A percentile compares a stretch with the other conserved stretches of the same genome.
These are phyloP conservation scores for Oophaga sylvatica DNA, from an alignment of 2,797 vertebrate species.

Conservation along the genomic window DNA sequence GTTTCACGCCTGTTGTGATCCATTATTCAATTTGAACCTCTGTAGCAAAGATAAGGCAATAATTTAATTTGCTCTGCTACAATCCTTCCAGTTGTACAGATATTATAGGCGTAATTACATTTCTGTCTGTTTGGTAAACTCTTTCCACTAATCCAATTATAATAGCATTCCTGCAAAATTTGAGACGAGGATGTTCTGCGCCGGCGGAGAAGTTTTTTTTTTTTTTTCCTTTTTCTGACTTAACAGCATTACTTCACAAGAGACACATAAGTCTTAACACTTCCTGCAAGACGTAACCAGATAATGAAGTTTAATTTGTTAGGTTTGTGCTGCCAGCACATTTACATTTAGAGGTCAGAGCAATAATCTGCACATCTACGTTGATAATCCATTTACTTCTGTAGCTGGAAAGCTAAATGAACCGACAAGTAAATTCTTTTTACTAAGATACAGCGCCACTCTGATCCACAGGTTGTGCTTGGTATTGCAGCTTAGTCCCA, in stretches of 20 bases:
- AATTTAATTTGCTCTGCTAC: slow-evolving; percentile 31
- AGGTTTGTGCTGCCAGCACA: too few relatives aligned
- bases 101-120: slow-evolving; percentile 44
- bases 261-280: background rate
- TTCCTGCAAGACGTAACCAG: too few relatives aligned
- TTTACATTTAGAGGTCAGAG: background rate
- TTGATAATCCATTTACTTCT: background rate
- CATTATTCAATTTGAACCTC: slow-evolving; percentile 17
- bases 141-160: slow-evolving; percentile 43
- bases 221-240: background rate
- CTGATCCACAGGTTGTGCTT: background rate
- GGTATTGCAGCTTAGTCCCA: background rate
- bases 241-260: background rate
- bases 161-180: slow-evolving; percentile 16
- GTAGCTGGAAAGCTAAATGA: background rate
- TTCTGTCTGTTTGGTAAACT: slow-evolving; percentile 38
- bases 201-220: background rate
- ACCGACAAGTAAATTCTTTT: background rate
- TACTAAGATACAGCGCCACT: too few relatives aligned
- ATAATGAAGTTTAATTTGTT: too few relatives aligned
- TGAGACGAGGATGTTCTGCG: background rate
- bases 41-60: slow-evolving; percentile 10
- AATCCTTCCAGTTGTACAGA: slow-evolving; percentile 30
- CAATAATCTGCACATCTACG: background rate
- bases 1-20: background rate